Base-by-base conservation (phyloP, 2,113 vertebrate species). In the Peromyscus polionotus region DNA sequence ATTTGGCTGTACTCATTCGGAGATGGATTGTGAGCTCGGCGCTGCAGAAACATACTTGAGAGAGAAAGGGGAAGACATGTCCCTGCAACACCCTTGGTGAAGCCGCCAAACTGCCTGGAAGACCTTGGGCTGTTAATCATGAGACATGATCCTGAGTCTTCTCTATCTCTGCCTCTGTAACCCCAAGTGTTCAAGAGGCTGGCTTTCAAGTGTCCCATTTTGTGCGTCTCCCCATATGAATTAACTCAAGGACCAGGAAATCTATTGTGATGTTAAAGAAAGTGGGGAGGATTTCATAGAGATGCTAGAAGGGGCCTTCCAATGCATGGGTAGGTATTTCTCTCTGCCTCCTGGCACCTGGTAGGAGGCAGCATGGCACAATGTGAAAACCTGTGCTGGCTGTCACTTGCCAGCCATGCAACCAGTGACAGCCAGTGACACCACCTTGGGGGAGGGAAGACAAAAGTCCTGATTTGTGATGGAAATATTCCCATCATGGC, bases 381-480 rank as follows among this genome's bases (percentile, higher is more conserved):
- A 13, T 36, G 54, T 33, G n/a, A 24, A 22, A 39, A 3, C 33
- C 61, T 61, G 11, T 45, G 4, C 17, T 90, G 73, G 48, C n/a
- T 48, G n/a, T 48, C 48, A 33, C 48, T 93, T 73, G 16, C 28
- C 54, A 92, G 72, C 12, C 57, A 31, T 7, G 42, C 72, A 79
- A 24, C 31, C 79, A 63, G 73, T 33, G n/a, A 76, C 22, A 31
- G 1, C 20, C 20, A 48, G 63, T 31, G 70, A 83, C 54, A 45
- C 57, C 59, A 11, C 93, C n/a, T 95, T 26, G 75, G 13, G 3
- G 39, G 0, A 31, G 48, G 33, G 48, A 24, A 20, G 10, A 72
- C n/a, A 36, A 90, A 95, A 87, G 14, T 48, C 26, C 33, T 84
- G 70, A 48, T 90, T 65, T 90, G 88, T n/a, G 57, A 73, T 91